Evolutionary conservation across 2,113 vertebrate species (phyloP).

Genomic region (Xenopus borealis): DNA sequence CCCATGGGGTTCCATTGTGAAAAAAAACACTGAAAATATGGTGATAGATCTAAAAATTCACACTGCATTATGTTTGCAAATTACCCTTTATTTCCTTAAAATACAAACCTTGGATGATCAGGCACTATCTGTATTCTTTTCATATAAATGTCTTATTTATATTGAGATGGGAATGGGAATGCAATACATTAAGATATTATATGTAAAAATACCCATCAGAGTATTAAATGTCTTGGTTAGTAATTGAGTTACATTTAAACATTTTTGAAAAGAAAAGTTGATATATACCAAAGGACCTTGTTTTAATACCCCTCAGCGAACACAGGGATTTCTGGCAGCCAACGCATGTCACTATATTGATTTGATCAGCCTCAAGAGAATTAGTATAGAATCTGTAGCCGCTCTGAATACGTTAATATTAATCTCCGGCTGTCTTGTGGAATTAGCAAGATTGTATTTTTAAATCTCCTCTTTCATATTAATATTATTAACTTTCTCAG

Average conservation of each 20-base stretch:
- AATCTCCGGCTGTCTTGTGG: conserved; percentile 14
- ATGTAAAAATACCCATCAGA: too few relatives aligned
- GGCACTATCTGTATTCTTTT: too few relatives aligned
- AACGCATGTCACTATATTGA: conserved; percentile 18
- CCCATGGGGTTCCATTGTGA: too few relatives aligned
- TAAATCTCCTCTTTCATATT: conserved; percentile 17
- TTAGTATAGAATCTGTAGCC: conserved; percentile 17
- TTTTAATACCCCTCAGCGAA: conserved; percentile 11
- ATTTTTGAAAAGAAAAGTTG: conserved; percentile 6
- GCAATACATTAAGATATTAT: too few relatives aligned
- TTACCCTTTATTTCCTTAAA: too few relatives aligned
- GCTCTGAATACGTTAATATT: conserved; percentile 28
- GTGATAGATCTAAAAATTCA: too few relatives aligned
- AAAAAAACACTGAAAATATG: too few relatives aligned
- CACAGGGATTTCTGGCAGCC: conserved; percentile 7
- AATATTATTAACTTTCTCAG: conserved; percentile 13
- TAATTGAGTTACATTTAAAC: not conserved
- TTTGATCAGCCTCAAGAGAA: conserved; percentile 15
- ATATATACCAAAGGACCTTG: not conserved
- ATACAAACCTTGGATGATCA: too few relatives aligned
- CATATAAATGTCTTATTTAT: too few relatives aligned
- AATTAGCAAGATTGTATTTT: conserved; percentile 19
- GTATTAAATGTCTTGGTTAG: not conserved
- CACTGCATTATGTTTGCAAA: too few relatives aligned
- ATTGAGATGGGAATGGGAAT: too few relatives aligned